A percentile compares a stretch with the other conserved stretches of the same genome.
These are phyloP conservation scores for Anolis apletophallus DNA, from an alignment of 2,797 vertebrate genomes.

Conservation along the genomic window DNA sequence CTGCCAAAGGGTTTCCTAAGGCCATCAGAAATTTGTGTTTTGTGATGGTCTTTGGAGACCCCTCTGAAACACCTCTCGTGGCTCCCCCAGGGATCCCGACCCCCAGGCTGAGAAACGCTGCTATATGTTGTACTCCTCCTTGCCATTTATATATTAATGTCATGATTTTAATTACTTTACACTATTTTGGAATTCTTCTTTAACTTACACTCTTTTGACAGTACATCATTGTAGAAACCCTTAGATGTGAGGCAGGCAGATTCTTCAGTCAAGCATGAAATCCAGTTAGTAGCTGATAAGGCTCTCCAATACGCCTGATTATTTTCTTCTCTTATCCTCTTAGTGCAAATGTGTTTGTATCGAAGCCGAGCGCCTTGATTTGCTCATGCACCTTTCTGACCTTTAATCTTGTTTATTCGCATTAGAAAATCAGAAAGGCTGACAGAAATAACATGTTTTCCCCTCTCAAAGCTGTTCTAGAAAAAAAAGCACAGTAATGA, in stretches of 20 bases:
- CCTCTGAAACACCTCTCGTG: no score
- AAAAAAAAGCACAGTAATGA: background rate
- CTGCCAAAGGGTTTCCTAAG: no score
- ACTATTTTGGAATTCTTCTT: background rate
- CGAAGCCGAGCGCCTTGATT: background rate
- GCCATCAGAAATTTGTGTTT: no score
- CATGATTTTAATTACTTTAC: background rate
- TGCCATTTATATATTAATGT: background rate
- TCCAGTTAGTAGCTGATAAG: conserved; percentile 7
- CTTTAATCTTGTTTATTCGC: conserved; percentile 22
- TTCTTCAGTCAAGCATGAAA: background rate
- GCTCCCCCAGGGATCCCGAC: no score
- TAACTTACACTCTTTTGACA: background rate
- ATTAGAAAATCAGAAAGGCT: conserved; percentile 5
- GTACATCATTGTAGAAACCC: background rate
- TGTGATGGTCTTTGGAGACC: no score
- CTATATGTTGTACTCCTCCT: background rate
- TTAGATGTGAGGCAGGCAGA: background rate
- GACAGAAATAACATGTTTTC: background rate
- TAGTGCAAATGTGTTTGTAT: conserved; percentile 9
- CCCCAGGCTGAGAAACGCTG: no score
- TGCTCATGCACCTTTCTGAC: conserved; percentile 2
- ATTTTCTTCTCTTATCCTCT: conserved; percentile 2
- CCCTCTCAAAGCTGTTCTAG: background rate
- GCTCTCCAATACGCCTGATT: background rate